These are phyloP conservation scores for Bombyx mandarina DNA, from an alignment of 1,140 invertebrate genomes.

Conservation along the genomic window DNA sequence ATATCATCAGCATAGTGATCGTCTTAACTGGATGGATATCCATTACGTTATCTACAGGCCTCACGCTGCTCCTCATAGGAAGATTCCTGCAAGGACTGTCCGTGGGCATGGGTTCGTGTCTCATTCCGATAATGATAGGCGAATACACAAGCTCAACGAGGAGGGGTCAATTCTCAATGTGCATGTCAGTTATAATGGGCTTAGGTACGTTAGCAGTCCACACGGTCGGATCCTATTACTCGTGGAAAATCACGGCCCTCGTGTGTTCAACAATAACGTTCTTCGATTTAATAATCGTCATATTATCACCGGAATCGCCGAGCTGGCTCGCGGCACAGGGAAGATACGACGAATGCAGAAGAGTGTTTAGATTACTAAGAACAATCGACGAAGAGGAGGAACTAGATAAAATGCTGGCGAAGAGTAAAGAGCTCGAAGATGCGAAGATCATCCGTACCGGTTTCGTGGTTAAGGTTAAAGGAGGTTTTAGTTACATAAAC, in stretches of 20 bases:
- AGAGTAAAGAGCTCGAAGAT: conserved; percentile 19
- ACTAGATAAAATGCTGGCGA: conserved; percentile 29
- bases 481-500: conserved; percentile 20
- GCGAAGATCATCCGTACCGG: conserved; percentile 15
- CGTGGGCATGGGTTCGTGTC: conserved; percentile 25
- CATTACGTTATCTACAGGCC: conserved; percentile 18
- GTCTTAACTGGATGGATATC: conserved; percentile 28
- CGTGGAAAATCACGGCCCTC: conserved; percentile 26
- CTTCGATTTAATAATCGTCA: conserved; percentile 23
- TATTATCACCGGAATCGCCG: conserved; percentile 32
- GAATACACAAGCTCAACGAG: conserved; percentile 36
- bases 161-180: conserved; percentile 30
- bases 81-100: conserved; percentile 31
- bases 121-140: conserved; percentile 31
- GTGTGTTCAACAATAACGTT: conserved; percentile 22
- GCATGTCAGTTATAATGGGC: conserved; percentile 27
- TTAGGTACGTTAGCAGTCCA: conserved; percentile 27
- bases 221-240: conserved; percentile 24
- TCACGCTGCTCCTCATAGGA: conserved; percentile 20
- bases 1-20: conserved; percentile 21
- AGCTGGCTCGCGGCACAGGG: conserved; percentile 30
- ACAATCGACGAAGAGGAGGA: conserved; percentile 31
- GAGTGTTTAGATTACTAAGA: conserved; percentile 31
- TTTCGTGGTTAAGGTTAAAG: conserved; percentile 19
- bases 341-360: conserved; percentile 25